Conservation (phyloP, 2,888 invertebrate genomes). For the Drosophila ochracea region DNA sequence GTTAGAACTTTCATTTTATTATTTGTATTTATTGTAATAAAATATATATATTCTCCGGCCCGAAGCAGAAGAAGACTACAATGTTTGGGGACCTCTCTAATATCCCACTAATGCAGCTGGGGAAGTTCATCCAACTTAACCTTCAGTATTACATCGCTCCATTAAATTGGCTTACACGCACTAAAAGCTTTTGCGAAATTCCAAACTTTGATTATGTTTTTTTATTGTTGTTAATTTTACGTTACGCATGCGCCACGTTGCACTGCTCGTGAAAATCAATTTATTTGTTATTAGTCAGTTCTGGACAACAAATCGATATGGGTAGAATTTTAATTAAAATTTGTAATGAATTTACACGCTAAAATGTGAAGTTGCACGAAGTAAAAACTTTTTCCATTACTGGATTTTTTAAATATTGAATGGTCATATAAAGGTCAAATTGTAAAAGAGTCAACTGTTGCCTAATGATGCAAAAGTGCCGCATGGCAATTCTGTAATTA, state of each 20-base stretch:
- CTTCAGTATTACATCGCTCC: neutral
- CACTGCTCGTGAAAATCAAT: slow-evolving; percentile 18
- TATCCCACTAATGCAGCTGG: neutral
- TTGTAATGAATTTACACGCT: slow-evolving; percentile 52
- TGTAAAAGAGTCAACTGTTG: slow-evolving; percentile 34
- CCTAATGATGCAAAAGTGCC: slow-evolving; percentile 3
- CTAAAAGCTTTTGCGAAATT: too few relatives aligned
- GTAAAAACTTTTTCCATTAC: slow-evolving; percentile 57
- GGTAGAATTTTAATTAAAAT: slow-evolving; percentile 59
- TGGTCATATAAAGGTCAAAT: slow-evolving; percentile 27
- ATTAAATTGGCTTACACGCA: neutral
- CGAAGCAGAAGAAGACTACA: neutral
- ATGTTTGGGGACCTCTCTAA: neutral
- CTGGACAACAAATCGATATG: slow-evolving; percentile 35
- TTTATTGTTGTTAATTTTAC: neutral
- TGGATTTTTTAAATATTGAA: slow-evolving; percentile 66
- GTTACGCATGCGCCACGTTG: slow-evolving; percentile 41
- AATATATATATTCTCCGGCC: too few relatives aligned
- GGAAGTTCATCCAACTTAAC: neutral
- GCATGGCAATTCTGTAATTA: slow-evolving; percentile 29
- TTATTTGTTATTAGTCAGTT: slow-evolving; percentile 6
- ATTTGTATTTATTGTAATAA: too few relatives aligned
- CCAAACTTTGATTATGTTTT: neutral
- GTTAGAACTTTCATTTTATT: neutral
- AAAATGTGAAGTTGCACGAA: slow-evolving; percentile 32